These are phyloP conservation scores for Tiliacea aurago DNA, from an alignment of 2,888 invertebrate species.

Conservation along the genomic window DNA sequence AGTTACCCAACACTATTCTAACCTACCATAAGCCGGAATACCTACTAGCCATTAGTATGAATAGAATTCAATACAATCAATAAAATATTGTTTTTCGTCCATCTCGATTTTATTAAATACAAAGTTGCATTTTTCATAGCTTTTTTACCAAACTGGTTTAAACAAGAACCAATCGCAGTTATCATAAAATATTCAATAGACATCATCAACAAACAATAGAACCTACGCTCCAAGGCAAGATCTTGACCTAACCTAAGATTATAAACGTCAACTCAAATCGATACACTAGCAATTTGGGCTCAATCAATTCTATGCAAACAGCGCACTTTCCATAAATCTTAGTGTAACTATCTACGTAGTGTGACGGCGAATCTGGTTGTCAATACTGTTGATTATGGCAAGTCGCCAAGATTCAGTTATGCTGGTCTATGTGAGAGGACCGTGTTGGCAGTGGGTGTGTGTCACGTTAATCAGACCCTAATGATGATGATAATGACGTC, in stretches of 20 bases:
- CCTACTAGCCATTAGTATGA: not conserved
- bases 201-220: not conserved
- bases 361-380: constrained; percentile 19
- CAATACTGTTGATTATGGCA: constrained; percentile 34
- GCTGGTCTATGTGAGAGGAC: not conserved
- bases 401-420: constrained; percentile 29
- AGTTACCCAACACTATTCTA: no score
- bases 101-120: not conserved
- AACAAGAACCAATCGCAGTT: not conserved
- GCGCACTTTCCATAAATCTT: constrained; percentile 21
- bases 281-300: constrained; percentile 13
- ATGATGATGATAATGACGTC: constrained; percentile 24
- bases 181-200: not conserved
- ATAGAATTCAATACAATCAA: not conserved
- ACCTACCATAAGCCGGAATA: not conserved
- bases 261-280: not conserved
- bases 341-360: constrained; percentile 1
- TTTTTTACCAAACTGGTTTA: not conserved
- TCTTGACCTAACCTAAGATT: not conserved
- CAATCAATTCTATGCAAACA: constrained; percentile 10
- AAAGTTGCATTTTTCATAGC: not conserved
- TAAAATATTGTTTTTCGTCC: no score
- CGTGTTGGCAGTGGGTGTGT: constrained; percentile 4
- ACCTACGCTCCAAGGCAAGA: not conserved
- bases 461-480: constrained; percentile 23